Conservation (phyloP, 2,113 vertebrate species). For the Isurus oxyrinchus region DNA sequence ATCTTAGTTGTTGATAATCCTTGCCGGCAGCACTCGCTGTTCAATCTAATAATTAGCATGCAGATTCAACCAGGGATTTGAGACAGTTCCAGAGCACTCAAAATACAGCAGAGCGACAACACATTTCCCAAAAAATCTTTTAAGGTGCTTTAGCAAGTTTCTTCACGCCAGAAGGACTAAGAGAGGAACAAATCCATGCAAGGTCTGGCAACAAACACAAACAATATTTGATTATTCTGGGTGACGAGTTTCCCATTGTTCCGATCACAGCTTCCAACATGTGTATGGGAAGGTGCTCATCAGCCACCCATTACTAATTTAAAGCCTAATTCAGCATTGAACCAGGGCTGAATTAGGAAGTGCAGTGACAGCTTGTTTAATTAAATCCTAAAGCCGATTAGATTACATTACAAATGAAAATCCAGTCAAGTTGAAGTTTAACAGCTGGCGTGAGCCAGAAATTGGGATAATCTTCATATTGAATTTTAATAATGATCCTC, state of each 20-base stretch:
- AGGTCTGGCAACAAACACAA: not conserved
- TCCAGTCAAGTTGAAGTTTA: constrained; percentile 41
- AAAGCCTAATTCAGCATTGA: constrained; percentile 51
- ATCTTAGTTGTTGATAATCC: not conserved
- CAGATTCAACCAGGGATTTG: not conserved
- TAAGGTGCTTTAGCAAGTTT: not conserved
- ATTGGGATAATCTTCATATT: not conserved
- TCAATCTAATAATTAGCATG: constrained; percentile 21
- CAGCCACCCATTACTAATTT: constrained; percentile 45
- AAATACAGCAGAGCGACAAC: not conserved
- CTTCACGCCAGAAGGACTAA: not conserved
- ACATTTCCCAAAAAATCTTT: not conserved
- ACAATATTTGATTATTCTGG: not conserved
- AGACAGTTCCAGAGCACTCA: not conserved
- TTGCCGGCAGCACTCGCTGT: not conserved
- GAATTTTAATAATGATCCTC: constrained; percentile 9
- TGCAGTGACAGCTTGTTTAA: constrained; percentile 55
- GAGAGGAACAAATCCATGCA: not conserved
- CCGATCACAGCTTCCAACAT: not conserved
- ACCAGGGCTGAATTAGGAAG: constrained; percentile 46
- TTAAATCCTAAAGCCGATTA: constrained; percentile 51
- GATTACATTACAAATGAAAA: constrained; percentile 48
- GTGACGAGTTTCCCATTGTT: not conserved
- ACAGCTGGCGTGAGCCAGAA: constrained; percentile 38
- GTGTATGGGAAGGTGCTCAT: not conserved